Base-by-base conservation (phyloP, 2,888 invertebrate genomes). In the Belgica antarctica region DNA sequence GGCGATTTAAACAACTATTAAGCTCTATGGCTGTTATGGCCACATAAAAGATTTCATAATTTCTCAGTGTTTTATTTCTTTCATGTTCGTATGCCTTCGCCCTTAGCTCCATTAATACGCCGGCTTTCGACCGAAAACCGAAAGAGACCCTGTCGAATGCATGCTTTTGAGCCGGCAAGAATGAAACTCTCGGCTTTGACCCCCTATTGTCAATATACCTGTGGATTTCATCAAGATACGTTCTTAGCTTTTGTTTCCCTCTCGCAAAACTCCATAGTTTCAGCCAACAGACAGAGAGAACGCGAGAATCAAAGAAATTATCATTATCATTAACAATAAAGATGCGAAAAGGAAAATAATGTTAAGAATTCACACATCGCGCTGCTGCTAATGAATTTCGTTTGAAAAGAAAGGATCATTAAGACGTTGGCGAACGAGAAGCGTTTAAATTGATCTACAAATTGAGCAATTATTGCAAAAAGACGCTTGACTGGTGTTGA, bases 161-260 rank as follows among this genome's bases (percentile, higher is more conserved):
- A 66, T 66, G 47, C 46, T 47, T 66, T n/a, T n/a, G n/a, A n/a
- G n/a, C n/a, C n/a, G n/a, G n/a, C n/a, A n/a, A 59, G 59, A 24
- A 25, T 15, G 27, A 59, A 59, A 59, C 27, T 15, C 41, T 46
- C 63, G 65, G 36, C 47, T 68, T 62, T 57, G 68, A 68, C 68
- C 68, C 68, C 68, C 68, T 68, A 68, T 57, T 57, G 68, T 68
- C 68, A 27, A 47, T n/a, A 66, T 66, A 47, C 65, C 57, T 68
- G 68, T 68, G 68, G 68, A 68, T 68, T 52, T 57, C 47, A 68
- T 68, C 68, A 68, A 68, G 68, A 68, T 66, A 46, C 25, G 25
- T 68, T 68, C 57, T 68, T 34, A 52, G 4, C 34, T n/a, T 61
- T 28, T 5, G 19, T 10, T n/a, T n/a, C n/a, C n/a, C n/a, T 19